Percentiles rank a stretch among this genome's conserved stretches.
Conservation (phyloP, 2,113 vertebrate genomes). For the Phocoena sinus region DNA sequence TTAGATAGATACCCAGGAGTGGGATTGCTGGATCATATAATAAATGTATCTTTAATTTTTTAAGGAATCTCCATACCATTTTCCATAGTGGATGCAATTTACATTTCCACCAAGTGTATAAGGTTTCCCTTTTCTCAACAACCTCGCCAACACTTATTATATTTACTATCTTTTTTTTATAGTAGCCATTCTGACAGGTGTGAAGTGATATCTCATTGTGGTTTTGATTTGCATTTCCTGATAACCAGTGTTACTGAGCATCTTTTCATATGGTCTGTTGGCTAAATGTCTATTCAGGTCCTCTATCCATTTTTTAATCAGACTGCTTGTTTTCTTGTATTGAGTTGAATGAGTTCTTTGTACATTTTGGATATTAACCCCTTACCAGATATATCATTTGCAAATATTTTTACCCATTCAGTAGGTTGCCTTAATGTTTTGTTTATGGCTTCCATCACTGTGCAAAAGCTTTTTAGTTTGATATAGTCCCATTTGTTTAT, state of each 20-base stretch:
- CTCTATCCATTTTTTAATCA: neutral
- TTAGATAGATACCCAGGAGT: neutral
- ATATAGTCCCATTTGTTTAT: neutral
- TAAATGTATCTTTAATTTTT: neutral
- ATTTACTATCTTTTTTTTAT: neutral
- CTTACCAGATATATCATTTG: neutral
- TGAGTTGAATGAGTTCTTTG: neutral
- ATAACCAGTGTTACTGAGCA: neutral
- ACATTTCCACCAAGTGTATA: neutral
- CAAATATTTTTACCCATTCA: neutral
- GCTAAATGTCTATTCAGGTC: neutral
- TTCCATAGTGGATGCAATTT: neutral
- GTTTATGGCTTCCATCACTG: neutral
- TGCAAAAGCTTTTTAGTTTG: neutral
- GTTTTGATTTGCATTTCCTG: neutral
- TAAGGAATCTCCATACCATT: neutral
- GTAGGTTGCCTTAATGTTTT: neutral
- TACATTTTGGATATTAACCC: neutral
- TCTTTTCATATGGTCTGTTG: neutral
- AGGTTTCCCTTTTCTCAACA: neutral
- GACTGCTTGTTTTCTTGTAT: neutral
- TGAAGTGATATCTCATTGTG: neutral
- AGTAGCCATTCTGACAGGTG: neutral
- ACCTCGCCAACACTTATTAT: neutral
- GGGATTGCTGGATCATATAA: neutral